Conservation (phyloP, 2,888 invertebrate genomes). For the Chymomyza procnemis region DNA sequence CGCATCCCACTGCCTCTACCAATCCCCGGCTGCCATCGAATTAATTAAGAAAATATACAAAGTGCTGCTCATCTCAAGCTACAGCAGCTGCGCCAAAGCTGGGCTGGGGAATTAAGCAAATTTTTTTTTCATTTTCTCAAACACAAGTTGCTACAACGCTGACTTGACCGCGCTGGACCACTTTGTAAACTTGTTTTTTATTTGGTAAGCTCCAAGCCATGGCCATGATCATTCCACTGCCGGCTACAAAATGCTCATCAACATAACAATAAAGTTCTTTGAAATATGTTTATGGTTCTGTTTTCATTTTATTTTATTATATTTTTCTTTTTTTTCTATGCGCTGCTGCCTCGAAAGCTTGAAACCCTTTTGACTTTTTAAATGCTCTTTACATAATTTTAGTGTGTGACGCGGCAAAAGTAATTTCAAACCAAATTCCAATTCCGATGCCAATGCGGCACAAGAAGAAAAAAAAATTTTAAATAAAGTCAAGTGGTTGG, state of each 20-base stretch:
- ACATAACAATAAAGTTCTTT: constrained; percentile 63
- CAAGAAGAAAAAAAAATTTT: not conserved
- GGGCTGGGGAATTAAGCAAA: constrained; percentile 23
- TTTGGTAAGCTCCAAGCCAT: constrained; percentile 11
- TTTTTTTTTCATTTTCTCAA: too few relatives aligned
- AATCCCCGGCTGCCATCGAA: constrained; percentile 35
- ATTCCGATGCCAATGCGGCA: not conserved
- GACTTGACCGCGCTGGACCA: constrained; percentile 1
- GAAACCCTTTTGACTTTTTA: constrained; percentile 2
- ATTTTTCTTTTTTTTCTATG: not conserved
- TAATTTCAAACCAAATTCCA: constrained; percentile 1
- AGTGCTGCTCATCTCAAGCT: constrained; percentile 7
- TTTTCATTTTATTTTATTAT: constrained; percentile 8
- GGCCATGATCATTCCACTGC: constrained; percentile 13
- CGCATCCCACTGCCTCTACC: not conserved
- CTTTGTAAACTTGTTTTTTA: constrained; percentile 22
- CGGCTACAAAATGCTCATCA: constrained; percentile 34
- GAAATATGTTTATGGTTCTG: constrained; percentile 56
- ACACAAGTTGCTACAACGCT: constrained; percentile 16
- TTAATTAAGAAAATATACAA: constrained; percentile 60
- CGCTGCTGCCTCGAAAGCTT: not conserved
- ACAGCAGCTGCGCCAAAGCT: constrained; percentile 14
- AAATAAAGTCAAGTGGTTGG: not conserved
- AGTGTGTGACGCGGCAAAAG: not conserved
- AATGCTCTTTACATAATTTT: constrained; percentile 8